Conservation (phyloP, 2,797 vertebrate species). For the Cyclura pinguis region DNA sequence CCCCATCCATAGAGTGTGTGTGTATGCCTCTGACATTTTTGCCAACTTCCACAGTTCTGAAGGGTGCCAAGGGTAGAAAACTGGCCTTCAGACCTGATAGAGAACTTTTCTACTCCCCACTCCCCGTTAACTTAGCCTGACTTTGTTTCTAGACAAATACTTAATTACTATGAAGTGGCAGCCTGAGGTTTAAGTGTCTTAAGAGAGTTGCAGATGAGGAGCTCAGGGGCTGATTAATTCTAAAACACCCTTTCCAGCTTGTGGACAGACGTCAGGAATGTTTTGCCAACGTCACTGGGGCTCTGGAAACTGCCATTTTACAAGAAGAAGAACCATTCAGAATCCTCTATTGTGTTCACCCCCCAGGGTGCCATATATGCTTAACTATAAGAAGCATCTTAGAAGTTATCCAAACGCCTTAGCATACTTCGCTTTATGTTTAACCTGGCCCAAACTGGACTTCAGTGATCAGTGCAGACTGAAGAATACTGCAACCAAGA, state of each 20-base stretch:
- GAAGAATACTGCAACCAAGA: neutral
- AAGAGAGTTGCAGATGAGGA: slow-evolving; percentile 6
- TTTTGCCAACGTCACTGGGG: neutral
- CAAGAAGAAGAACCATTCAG: neutral
- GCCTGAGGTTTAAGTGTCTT: neutral
- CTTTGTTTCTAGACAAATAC: neutral
- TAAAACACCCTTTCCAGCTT: neutral
- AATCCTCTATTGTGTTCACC: neutral
- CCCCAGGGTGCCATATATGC: neutral
- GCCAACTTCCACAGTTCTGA: no score
- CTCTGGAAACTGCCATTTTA: neutral
- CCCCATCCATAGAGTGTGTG: neutral
- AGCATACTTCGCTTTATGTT: neutral
- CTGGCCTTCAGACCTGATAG: no score
- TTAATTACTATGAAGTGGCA: neutral
- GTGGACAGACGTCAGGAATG: neutral
- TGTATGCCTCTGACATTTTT: no score
- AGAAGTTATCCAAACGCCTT: neutral
- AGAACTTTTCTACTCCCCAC: neutral
- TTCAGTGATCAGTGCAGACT: neutral
- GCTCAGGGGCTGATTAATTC: neutral
- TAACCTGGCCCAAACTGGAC: neutral
- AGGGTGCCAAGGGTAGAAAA: no score
- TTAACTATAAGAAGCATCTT: neutral
- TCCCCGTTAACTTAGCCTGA: neutral